phyloP scores from a whole-genome alignment of 2,888 invertebrate species.

The Timema cristinae region DNA sequence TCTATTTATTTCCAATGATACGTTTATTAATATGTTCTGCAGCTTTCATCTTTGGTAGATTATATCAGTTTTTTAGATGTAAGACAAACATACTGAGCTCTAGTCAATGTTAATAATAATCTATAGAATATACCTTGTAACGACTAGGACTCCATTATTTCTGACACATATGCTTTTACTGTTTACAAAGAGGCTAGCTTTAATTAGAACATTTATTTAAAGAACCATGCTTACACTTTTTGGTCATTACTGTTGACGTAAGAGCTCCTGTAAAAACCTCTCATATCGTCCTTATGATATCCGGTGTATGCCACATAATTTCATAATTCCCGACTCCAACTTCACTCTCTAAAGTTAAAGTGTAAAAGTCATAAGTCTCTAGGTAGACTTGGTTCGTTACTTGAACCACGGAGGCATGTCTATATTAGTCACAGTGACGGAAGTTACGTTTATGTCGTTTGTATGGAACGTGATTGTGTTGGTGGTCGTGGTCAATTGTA shows the following conservation, averaged over 20 bases:
- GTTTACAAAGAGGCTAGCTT: too few species aligned
- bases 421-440: neutral
- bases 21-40: too few species aligned
- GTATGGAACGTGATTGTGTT: slow-evolving; percentile 36
- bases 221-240: too few species aligned
- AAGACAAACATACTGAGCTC: too few species aligned
- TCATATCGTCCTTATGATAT: slow-evolving; percentile 29
- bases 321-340: slow-evolving; percentile 19
- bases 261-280: slow-evolving; percentile 33
- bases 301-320: slow-evolving; percentile 23
- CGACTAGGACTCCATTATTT: too few species aligned
- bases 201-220: too few species aligned
- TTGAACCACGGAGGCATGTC: neutral
- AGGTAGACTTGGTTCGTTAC: neutral
- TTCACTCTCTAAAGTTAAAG: slow-evolving; percentile 46
- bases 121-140: too few species aligned
- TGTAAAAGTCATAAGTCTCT: slow-evolving; percentile 51
- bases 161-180: too few species aligned
- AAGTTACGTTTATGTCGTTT: slow-evolving; percentile 19
- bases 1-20: too few species aligned
- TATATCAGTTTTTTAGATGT: too few species aligned
- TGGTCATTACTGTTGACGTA: slow-evolving; percentile 17
- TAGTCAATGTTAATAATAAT: too few species aligned
- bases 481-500: slow-evolving; percentile 58
- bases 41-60: too few species aligned